A percentile compares a stretch with the other conserved stretches of the same genome.
Conservation (phyloP, 2,113 vertebrate species). For the Paramormyrops kingsleyae region DNA sequence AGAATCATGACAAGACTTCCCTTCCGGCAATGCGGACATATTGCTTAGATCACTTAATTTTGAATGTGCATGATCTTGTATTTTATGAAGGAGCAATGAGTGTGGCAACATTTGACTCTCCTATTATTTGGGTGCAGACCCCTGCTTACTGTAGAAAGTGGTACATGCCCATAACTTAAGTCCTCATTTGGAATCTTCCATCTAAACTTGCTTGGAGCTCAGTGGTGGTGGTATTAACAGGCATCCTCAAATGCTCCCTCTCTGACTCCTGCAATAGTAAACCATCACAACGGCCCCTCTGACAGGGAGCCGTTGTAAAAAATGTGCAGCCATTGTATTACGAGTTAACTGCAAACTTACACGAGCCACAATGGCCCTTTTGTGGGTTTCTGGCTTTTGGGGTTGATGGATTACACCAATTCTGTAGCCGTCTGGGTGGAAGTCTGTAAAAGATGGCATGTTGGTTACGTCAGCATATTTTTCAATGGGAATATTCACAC, state of each 20-base stretch:
- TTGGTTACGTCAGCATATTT: not conserved
- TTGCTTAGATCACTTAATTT: not conserved
- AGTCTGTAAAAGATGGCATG: not conserved
- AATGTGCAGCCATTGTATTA: constrained; percentile 37
- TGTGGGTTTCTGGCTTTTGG: constrained; percentile 2
- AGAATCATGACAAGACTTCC: not conserved
- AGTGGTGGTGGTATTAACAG: not conserved
- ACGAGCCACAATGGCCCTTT: constrained; percentile 4
- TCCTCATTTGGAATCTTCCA: not conserved
- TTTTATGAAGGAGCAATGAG: not conserved
- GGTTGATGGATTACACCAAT: not conserved
- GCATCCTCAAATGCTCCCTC: not conserved
- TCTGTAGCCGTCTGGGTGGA: not conserved
- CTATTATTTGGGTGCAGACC: not conserved
- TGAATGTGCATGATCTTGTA: not conserved
- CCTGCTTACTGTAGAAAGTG: not conserved
- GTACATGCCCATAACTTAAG: not conserved
- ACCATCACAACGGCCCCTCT: not conserved
- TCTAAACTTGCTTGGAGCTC: not conserved
- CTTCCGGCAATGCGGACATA: not conserved
- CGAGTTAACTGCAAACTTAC: constrained; percentile 27
- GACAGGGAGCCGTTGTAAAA: constrained; percentile 27
- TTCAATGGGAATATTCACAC: not conserved
- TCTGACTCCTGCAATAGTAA: not conserved
- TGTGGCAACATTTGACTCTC: not conserved